A percentile compares a stretch with the other conserved stretches of the same genome.
These are phyloP conservation scores for Mythimna ferrago DNA, from an alignment of 2,888 invertebrate genomes.

Conservation along the genomic window DNA sequence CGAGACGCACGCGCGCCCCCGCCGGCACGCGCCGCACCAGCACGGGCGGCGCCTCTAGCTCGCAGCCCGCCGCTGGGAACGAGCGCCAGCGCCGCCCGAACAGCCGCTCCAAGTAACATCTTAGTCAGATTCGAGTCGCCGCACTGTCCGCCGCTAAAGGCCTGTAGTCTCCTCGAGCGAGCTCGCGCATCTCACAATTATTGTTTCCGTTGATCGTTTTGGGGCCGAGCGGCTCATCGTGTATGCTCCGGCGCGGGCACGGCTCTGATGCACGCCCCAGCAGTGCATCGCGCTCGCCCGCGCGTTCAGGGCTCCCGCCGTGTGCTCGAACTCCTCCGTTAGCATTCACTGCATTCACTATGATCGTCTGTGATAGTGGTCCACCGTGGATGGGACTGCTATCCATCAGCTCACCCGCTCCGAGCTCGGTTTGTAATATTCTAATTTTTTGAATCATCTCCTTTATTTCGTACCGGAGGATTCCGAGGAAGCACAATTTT, in stretches of 20 bases:
- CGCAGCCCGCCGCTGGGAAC: slow-evolving; percentile 85
- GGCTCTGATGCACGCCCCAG: slow-evolving; percentile 88
- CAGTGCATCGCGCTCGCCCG: slow-evolving; percentile 91
- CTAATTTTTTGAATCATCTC: slow-evolving; percentile 98
- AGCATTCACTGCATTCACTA: slow-evolving; percentile 89
- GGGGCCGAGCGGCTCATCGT: slow-evolving; percentile 89
- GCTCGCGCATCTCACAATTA: slow-evolving; percentile 95
- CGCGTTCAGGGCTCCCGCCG: slow-evolving; percentile 88
- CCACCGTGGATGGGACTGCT: slow-evolving; percentile 87
- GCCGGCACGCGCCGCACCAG: slow-evolving; percentile 71
- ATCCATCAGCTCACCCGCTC: slow-evolving; percentile 87
- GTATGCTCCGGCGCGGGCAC: slow-evolving; percentile 83
- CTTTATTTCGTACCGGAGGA: slow-evolving; percentile 96
- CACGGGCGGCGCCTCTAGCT: slow-evolving; percentile 77
- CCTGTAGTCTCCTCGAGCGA: slow-evolving; percentile 90
- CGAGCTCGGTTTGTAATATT: slow-evolving; percentile 93
- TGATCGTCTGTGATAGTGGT: slow-evolving; percentile 86
- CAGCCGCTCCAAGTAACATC: slow-evolving; percentile 94
- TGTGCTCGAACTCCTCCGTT: slow-evolving; percentile 91
- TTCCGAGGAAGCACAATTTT: slow-evolving; percentile 96
- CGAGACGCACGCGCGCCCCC: slow-evolving; percentile 83
- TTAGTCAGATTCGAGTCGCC: slow-evolving; percentile 93
- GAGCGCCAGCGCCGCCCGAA: slow-evolving; percentile 91
- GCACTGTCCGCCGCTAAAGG: slow-evolving; percentile 89
- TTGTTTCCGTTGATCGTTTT: slow-evolving; percentile 94